Conservation (phyloP, 2,113 vertebrate species). For the Aptenodytes forsteri region DNA sequence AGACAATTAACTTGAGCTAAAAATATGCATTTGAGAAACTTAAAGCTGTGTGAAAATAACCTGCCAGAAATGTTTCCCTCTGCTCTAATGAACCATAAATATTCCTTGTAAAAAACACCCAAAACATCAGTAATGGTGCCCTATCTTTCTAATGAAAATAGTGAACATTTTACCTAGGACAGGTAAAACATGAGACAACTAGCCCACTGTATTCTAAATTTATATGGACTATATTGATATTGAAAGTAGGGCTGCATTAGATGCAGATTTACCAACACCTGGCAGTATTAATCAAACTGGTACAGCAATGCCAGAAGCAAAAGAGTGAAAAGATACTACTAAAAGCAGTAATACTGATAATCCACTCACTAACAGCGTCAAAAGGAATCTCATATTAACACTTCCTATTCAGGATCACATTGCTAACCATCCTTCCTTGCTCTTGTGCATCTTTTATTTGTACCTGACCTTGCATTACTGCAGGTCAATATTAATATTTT, state of each 20-base stretch:
- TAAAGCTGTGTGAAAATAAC: neutral
- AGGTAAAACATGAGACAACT: neutral
- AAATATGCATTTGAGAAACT: neutral
- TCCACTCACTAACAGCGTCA: neutral
- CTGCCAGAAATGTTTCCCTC: neutral
- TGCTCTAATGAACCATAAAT: neutral
- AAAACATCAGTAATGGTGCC: neutral
- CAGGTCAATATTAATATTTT: neutral
- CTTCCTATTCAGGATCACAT: neutral
- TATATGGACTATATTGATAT: neutral
- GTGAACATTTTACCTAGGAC: neutral
- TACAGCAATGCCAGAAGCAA: neutral
- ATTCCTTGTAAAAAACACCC: neutral
- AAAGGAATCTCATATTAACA: neutral
- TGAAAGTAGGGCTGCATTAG: neutral
- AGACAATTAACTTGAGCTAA: neutral
- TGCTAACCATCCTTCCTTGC: neutral
- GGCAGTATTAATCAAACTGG: neutral
- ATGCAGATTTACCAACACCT: neutral
- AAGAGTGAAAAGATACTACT: neutral
- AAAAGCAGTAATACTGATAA: neutral
- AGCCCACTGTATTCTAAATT: neutral
- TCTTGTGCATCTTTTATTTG: neutral
- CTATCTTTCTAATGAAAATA: neutral
- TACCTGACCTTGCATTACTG: neutral